phyloP scores from a whole-genome alignment of 2,888 invertebrate species.

The Glaucopsyche alexis region DNA sequence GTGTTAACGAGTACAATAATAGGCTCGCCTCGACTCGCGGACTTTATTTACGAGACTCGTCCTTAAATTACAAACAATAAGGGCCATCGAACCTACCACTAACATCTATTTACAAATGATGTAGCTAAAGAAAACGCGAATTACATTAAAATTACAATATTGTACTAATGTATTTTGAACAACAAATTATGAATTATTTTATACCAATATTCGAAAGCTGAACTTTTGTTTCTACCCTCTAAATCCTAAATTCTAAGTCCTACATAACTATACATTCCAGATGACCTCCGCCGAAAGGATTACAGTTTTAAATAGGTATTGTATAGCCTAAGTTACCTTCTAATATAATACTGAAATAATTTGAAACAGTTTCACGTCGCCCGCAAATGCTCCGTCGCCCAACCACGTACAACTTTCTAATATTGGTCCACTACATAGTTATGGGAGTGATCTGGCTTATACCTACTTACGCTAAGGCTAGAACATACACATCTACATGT shows the following conservation, averaged over 20 bases:
- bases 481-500: slow-evolving; percentile 74
- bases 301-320: neutral
- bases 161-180: slow-evolving; percentile 61
- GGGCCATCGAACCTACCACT: slow-evolving; percentile 59
- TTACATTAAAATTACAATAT: slow-evolving; percentile 51
- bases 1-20: slow-evolving; percentile 44
- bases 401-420: slow-evolving; percentile 78
- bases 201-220: slow-evolving; percentile 79
- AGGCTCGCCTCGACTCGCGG: slow-evolving; percentile 43
- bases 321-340: slow-evolving; percentile 6
- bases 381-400: slow-evolving; percentile 49
- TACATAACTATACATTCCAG: slow-evolving; percentile 38
- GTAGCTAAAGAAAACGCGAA: slow-evolving; percentile 52
- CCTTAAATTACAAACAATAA: slow-evolving; percentile 48
- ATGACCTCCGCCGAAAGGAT: slow-evolving; percentile 23
- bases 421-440: slow-evolving; percentile 79
- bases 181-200: slow-evolving; percentile 64
- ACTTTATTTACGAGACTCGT: slow-evolving; percentile 43
- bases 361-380: slow-evolving; percentile 31
- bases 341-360: slow-evolving; percentile 25
- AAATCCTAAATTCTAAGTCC: slow-evolving; percentile 60
- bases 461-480: slow-evolving; percentile 62
- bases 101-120: slow-evolving; percentile 70
- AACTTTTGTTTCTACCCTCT: slow-evolving; percentile 67
- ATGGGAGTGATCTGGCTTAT: slow-evolving; percentile 76